Conservation (phyloP, 2,888 invertebrate species). For the Isotomurus palustris region DNA sequence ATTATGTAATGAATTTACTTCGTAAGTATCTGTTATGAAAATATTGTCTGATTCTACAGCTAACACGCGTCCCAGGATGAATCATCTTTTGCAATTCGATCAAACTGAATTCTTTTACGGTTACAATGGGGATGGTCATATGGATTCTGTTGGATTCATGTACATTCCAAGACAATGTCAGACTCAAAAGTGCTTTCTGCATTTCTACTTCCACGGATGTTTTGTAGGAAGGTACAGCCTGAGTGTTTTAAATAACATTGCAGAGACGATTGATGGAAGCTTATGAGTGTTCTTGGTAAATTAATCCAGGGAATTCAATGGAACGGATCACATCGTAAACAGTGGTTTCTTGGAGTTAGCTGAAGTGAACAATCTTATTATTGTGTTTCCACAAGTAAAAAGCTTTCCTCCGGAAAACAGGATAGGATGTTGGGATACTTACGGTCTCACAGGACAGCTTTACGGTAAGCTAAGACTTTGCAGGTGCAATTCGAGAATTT, state of each 20-base stretch:
- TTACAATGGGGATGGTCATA: constrained; percentile 19
- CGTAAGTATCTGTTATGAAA: no score
- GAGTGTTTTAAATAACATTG: not conserved
- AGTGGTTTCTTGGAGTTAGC: constrained; percentile 42
- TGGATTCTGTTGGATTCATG: constrained; percentile 38
- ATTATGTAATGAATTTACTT: no score
- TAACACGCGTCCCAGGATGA: constrained; percentile 3
- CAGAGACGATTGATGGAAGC: not conserved
- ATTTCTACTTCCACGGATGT: constrained; percentile 45
- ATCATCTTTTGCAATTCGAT: constrained; percentile 33
- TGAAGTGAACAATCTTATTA: constrained; percentile 36
- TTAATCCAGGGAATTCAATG: constrained; percentile 37
- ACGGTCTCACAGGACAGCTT: constrained; percentile 35
- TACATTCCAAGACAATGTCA: constrained; percentile 36
- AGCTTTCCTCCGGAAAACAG: constrained; percentile 27
- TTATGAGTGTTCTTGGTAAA: not conserved
- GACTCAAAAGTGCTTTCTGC: constrained; percentile 29
- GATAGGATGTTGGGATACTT: constrained; percentile 45
- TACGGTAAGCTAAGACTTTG: no score
- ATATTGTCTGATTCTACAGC: constrained; percentile 5
- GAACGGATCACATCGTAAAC: constrained; percentile 35
- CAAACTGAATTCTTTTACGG: constrained; percentile 41
- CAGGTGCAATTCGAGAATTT: no score
- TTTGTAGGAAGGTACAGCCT: constrained; percentile 32
- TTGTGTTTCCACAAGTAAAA: constrained; percentile 40